These are phyloP conservation scores for Cataglyphis cursor DNA, from an alignment of 2,888 invertebrate species.

Conservation along the genomic window DNA sequence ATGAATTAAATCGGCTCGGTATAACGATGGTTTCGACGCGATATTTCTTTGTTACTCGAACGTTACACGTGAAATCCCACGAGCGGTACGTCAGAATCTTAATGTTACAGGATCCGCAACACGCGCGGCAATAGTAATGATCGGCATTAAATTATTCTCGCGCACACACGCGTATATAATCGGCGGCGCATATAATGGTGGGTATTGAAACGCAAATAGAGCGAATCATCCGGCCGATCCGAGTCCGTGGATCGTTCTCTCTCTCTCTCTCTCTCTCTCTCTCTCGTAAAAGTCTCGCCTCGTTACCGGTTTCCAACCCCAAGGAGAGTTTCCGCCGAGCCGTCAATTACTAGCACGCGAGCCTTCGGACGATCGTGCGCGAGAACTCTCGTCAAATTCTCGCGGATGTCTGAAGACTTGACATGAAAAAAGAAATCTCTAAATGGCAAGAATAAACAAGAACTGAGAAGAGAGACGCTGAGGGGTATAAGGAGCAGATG, in stretches of 20 bases:
- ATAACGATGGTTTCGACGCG: not conserved
- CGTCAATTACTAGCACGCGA: constrained; percentile 78
- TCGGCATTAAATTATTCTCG: constrained; percentile 71
- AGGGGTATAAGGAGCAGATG: constrained; percentile 12
- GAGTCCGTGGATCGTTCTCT: constrained; percentile 47
- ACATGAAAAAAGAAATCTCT: not conserved
- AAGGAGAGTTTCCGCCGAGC: constrained; percentile 64
- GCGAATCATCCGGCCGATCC: constrained; percentile 57
- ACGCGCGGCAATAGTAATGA: constrained; percentile 43
- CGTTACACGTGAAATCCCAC: not conserved
- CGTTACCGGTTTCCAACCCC: constrained; percentile 74
- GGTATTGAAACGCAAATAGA: constrained; percentile 72
- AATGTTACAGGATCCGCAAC: not conserved
- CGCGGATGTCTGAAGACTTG: constrained; percentile 65
- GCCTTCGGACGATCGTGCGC: constrained; percentile 65
- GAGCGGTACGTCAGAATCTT: not conserved
- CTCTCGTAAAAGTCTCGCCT: constrained; percentile 68
- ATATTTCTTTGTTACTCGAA: constrained; percentile 14
- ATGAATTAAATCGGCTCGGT: not conserved
- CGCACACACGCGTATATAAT: constrained; percentile 65
- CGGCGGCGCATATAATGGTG: constrained; percentile 62
- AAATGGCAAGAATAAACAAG: constrained; percentile 6
- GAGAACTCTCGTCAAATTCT: constrained; percentile 70
- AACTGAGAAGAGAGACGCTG: not conserved
- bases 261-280: constrained; percentile 41